Evolutionary conservation across 2,888 invertebrate species (phyloP).

Genomic region (Caenorhabditis sinica): DNA sequence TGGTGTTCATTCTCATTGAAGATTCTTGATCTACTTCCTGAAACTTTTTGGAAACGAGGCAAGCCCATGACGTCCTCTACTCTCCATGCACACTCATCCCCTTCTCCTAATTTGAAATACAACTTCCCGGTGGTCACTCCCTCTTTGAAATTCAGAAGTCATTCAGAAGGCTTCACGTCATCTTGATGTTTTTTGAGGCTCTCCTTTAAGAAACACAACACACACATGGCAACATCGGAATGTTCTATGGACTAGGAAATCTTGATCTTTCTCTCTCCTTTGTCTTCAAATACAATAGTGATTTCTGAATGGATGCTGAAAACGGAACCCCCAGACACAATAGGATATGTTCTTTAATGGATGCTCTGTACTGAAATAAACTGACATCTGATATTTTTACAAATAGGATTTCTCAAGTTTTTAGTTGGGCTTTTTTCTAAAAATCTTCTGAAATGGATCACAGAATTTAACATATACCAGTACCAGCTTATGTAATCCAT

Average conservation of each 20-base stretch:
- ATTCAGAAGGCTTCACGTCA: constrained; percentile 36
- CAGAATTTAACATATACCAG: too few species aligned
- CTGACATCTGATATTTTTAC: constrained; percentile 21
- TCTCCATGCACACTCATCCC: not conserved
- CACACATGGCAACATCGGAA: constrained; percentile 25
- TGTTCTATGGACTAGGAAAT: constrained; percentile 38
- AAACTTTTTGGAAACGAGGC: not conserved
- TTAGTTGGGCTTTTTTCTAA: not conserved
- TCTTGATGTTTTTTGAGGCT: constrained; percentile 46
- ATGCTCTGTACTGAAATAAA: not conserved
- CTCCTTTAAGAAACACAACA: not conserved
- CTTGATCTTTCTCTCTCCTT: not conserved
- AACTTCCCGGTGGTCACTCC: constrained; percentile 56
- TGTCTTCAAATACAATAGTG: constrained; percentile 5
- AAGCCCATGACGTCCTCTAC: not conserved
- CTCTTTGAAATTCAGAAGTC: constrained; percentile 1
- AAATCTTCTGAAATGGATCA: constrained; percentile 3
- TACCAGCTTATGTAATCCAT: too few species aligned
- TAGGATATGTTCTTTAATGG: not conserved
- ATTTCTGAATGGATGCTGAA: not conserved
- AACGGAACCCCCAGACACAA: not conserved
- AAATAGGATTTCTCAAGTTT: constrained; percentile 12
- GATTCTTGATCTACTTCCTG: constrained; percentile 42
- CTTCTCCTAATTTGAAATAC: constrained; percentile 31
- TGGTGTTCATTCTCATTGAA: constrained; percentile 11